Conservation (phyloP, 2,888 invertebrate species). For the Sturmia bella region DNA sequence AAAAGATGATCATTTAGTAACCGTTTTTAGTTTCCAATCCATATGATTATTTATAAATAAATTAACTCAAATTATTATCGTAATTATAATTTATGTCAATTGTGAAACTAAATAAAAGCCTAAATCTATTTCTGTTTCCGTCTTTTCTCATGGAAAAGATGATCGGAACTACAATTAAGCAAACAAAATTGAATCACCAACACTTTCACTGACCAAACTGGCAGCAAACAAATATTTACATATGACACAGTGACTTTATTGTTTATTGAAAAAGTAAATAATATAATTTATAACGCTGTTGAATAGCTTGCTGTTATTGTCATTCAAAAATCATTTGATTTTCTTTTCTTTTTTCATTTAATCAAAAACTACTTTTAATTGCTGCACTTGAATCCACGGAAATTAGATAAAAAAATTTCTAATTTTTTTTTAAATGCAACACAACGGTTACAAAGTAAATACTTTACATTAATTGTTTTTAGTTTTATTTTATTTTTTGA, state of each 20-base stretch:
- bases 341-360: slow-evolving; percentile 35
- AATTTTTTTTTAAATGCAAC: slow-evolving; percentile 1
- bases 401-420: slow-evolving; percentile 57
- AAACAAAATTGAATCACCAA: slow-evolving; percentile 3
- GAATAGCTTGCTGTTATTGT: background rate
- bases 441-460: slow-evolving; percentile 25
- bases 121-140: slow-evolving; percentile 1
- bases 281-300: slow-evolving; percentile 36
- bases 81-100: slow-evolving; percentile 55
- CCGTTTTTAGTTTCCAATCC: no score
- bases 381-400: slow-evolving; percentile 24
- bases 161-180: slow-evolving; percentile 6
- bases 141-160: background rate
- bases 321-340: slow-evolving; percentile 8
- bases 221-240: background rate
- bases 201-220: slow-evolving; percentile 41
- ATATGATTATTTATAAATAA: slow-evolving; percentile 2
- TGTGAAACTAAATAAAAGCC: slow-evolving; percentile 22
- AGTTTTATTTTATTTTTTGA: slow-evolving; percentile 6
- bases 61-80: slow-evolving; percentile 27
- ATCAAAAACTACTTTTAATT: background rate
- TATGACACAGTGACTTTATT: background rate
- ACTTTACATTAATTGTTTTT: slow-evolving; percentile 28
- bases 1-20: no score
- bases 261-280: slow-evolving; percentile 38